Evolutionary conservation across 92 coral and sea anemone species (phyloP), one percentile per base, ranked within the genome.

Genomic region (Montipora capitata): DNA sequence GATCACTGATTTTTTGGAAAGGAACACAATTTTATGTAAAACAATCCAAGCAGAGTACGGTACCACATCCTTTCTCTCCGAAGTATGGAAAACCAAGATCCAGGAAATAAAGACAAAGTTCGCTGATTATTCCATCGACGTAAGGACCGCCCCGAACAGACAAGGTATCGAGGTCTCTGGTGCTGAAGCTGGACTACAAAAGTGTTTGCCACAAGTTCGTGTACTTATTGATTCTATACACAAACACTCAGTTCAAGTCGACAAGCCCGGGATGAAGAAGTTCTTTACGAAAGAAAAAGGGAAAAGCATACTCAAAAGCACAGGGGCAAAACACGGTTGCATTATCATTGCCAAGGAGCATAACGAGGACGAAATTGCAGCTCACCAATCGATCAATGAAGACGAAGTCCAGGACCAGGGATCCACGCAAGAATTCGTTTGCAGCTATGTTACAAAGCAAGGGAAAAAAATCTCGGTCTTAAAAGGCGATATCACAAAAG

Each of bases 401-500:
- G 67, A 65, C 0, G 52, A 52, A 12, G 45, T 41, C 4, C 10
- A 44, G 44, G n/a, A 2, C 4, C 10, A 44, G 44, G n/a, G 4
- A 7, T 82, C 70, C 11, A 9, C 45, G 1, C 56, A 40, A 42
- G 68, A 85, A 14, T 2, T 3, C 5, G 10, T 64, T 42, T 90
- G 93, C 41, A 85, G 90, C 77, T 90, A 72, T 72, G n/a, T 74
- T 0, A 90, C 93, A 11, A 76, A 77, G 4, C 82, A 86, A 13
- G 83, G 83, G 14, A 89, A 78, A 67, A 94, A 48, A 14, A 81
- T 94, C 40, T 77, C 83, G 2, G 89, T 95, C 8, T 66, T 79
- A 77, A 88, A 92, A 89, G 98, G 94, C 4, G 96, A 96, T 43
- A 86, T 96, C 51, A 96, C 98, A 7, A 86, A 96, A 70, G 90